A percentile compares a stretch with the other conserved stretches of the same genome.
These are phyloP conservation scores for Drosophila ercepeae DNA, from an alignment of 1,140 invertebrate species.

Conservation along the genomic window DNA sequence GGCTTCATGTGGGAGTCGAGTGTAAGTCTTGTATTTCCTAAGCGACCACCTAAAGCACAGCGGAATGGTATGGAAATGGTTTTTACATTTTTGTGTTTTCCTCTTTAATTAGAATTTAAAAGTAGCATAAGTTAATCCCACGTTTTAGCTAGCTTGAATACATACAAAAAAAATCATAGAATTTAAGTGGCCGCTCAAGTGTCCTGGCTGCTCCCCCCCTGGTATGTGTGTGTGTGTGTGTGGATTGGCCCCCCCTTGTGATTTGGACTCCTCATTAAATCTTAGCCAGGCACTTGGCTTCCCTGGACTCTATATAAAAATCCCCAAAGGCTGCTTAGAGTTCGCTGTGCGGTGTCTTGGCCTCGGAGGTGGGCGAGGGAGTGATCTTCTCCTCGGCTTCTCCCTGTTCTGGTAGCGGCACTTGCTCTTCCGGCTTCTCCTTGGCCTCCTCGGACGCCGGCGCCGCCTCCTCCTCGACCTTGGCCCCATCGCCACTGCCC, in stretches of 20 bases:
- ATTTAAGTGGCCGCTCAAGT: conserved; percentile 12
- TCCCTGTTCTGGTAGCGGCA: not conserved
- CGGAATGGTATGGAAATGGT: conserved; percentile 63
- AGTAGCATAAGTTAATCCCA: conserved; percentile 66
- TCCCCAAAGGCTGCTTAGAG: conserved; percentile 55
- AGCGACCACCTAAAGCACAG: conserved; percentile 50
- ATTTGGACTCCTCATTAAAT: conserved; percentile 10
- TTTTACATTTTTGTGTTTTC: conserved; percentile 22
- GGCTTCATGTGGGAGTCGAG: conserved; percentile 10
- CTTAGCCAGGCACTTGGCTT: conserved; percentile 16
- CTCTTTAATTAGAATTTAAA: conserved; percentile 49
- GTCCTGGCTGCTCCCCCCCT: conserved; percentile 1
- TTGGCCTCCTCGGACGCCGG: conserved; percentile 2
- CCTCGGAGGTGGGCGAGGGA: conserved; percentile 50
- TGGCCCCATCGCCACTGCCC: conserved; percentile 30
- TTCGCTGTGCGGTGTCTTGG: conserved; percentile 71
- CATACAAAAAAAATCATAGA: conserved; percentile 49
- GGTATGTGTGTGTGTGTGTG: not conserved
- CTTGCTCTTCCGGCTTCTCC: not conserved
- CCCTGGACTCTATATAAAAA: conserved; percentile 5
- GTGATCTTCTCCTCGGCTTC: conserved; percentile 16
- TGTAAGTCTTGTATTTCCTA: conserved; percentile 56
- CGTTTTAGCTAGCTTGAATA: conserved; percentile 64
- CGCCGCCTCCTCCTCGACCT: conserved; percentile 10
- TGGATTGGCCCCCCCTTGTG: not conserved